A percentile compares a stretch with the other conserved stretches of the same genome.
phyloP scores from a whole-genome alignment of 2,113 vertebrate species.

The Micronycteris hirsuta region DNA sequence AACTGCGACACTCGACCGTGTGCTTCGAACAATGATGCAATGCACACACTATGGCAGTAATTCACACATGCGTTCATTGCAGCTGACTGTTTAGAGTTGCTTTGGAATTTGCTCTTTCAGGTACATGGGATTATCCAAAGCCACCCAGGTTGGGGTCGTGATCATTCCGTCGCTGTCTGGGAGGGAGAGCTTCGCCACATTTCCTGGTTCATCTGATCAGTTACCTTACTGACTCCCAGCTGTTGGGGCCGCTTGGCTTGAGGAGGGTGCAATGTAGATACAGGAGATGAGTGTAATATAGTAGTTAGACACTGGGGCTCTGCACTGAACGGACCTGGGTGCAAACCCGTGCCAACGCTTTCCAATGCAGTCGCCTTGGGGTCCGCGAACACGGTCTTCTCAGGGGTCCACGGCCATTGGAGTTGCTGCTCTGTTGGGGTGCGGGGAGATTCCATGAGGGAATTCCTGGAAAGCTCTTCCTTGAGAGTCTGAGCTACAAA shows the following conservation, averaged over 20 bases:
- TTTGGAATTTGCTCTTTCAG: not conserved
- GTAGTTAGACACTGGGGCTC: not conserved
- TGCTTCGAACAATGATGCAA: not conserved
- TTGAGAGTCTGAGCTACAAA: not conserved
- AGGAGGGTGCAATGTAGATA: not conserved
- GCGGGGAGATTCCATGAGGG: not conserved
- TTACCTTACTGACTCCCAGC: slow-evolving; percentile 28
- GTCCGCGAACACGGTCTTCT: not conserved
- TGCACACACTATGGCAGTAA: not conserved
- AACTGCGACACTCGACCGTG: not conserved
- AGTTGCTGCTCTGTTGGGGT: not conserved
- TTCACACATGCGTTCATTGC: not conserved
- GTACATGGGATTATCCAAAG: slow-evolving; percentile 1
- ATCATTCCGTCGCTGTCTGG: not conserved
- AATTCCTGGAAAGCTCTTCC: not conserved
- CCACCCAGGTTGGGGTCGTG: not conserved
- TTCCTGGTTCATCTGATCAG: slow-evolving; percentile 34
- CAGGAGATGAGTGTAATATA: not conserved
- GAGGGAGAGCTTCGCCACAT: not conserved
- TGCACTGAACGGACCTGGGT: not conserved
- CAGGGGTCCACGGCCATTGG: not conserved
- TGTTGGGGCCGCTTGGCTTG: not conserved
- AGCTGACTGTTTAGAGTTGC: not conserved
- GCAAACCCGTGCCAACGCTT: not conserved
- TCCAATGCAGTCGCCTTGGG: not conserved